phyloP scores from a whole-genome alignment of 2,113 vertebrate genomes.

The Dromas ardeola region DNA sequence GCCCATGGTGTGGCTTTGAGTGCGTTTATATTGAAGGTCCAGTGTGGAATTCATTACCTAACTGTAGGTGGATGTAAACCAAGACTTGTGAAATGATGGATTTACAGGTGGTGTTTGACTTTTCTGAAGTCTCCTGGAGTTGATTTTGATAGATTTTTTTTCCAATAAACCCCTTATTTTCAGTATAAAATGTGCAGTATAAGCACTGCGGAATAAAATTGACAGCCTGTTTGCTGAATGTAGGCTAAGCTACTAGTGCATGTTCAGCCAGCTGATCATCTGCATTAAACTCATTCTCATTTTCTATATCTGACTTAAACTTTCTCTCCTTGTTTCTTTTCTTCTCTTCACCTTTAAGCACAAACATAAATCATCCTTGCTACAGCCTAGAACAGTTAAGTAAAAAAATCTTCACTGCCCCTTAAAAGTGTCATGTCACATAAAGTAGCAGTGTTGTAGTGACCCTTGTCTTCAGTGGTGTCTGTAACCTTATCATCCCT shows the following conservation, averaged over 20 bases:
- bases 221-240: conserved; percentile 59
- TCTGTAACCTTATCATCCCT: conserved; percentile 74
- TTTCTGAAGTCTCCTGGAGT: conserved; percentile 50
- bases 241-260: conserved; percentile 76
- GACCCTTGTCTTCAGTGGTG: conserved; percentile 80
- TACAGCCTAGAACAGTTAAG: conserved; percentile 99
- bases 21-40: background rate
- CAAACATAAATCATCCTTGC: conserved; percentile 99
- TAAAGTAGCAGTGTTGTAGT: conserved; percentile 81
- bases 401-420: conserved; percentile 83
- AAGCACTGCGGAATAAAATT: conserved; percentile 50
- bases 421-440: conserved; percentile 77
- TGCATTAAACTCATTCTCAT: conserved; percentile 91
- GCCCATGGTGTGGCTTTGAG: background rate
- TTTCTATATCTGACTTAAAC: conserved; percentile 96
- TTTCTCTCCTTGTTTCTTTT: conserved; percentile 95
- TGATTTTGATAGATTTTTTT: conserved; percentile 29
- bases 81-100: conserved; percentile 77
- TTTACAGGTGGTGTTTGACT: conserved; percentile 74
- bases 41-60: background rate
- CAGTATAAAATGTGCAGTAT: background rate
- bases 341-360: conserved; percentile 94
- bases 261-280: conserved; percentile 87
- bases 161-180: background rate
- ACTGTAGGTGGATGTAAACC: background rate